Conservation (phyloP, 2,797 vertebrate species). For the Micrastur ruficollis region DNA sequence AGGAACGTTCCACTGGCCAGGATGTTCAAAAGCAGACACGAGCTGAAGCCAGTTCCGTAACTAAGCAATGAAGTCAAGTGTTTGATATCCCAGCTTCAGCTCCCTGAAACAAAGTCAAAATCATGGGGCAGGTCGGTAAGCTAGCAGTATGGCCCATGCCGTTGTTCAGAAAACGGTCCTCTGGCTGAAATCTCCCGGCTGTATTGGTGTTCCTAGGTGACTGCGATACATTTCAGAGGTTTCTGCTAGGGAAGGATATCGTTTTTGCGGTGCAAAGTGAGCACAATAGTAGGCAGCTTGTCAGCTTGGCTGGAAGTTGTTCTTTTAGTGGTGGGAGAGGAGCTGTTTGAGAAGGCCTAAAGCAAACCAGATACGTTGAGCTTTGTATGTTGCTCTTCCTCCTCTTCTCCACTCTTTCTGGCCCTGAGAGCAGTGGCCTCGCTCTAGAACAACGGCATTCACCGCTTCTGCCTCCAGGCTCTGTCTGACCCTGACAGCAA, state of each 20-base stretch:
- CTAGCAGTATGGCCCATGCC: not conserved
- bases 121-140: not conserved
- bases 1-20: not conserved
- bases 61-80: fast-evolving
- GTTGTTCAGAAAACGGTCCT: not conserved
- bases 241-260: not conserved
- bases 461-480: fast-evolving
- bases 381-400: not conserved
- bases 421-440: not conserved
- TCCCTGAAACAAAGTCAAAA: not conserved
- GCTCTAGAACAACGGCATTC: not conserved
- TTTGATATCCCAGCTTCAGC: not conserved
- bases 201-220: not conserved
- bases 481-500: not conserved
- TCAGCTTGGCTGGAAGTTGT: not conserved
- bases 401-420: not conserved
- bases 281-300: not conserved
- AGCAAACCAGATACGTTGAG: not conserved
- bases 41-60: not conserved
- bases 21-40: fast-evolving
- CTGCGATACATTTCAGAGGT: not conserved
- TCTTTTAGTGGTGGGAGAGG: not conserved
- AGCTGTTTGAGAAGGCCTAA: not conserved
- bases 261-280: not conserved
- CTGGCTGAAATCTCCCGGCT: not conserved